phyloP scores from a whole-genome alignment of 2,797 vertebrate species.

The Sebastes oblongus region DNA sequence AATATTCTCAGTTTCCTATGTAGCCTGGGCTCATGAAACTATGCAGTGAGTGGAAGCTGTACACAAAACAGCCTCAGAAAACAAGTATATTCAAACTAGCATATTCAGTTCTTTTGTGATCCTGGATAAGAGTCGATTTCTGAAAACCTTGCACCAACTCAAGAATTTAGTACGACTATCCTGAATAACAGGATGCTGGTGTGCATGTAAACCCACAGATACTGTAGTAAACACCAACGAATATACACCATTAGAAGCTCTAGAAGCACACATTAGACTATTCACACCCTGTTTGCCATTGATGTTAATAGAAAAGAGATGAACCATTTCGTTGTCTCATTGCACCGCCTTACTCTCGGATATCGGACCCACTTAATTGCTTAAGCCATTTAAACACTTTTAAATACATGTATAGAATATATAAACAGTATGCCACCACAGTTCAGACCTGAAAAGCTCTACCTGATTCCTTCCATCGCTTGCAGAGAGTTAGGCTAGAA shows the following conservation, averaged over 20 bases:
- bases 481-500: slow-evolving; percentile 33
- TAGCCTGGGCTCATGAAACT: background rate
- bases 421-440: slow-evolving; percentile 63
- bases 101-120: background rate
- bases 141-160: slow-evolving; percentile 5
- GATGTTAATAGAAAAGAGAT: slow-evolving; percentile 54
- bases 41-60: background rate
- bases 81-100: background rate
- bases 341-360: slow-evolving; percentile 19
- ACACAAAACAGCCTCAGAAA: background rate
- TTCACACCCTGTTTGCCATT: slow-evolving; percentile 79
- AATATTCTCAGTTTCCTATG: background rate
- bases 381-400: slow-evolving; percentile 67
- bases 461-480: slow-evolving; percentile 22
- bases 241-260: slow-evolving; percentile 50
- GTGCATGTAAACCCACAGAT: slow-evolving; percentile 62
- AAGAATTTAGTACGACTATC: background rate
- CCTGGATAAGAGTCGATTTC: background rate
- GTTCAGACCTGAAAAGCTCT: slow-evolving; percentile 53
- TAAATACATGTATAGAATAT: slow-evolving; percentile 83
- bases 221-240: slow-evolving; percentile 50
- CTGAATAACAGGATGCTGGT: background rate
- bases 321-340: slow-evolving; percentile 14
- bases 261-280: slow-evolving; percentile 41
- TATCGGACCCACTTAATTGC: slow-evolving; percentile 35